A percentile compares a stretch with the other conserved stretches of the same genome.
Conservation (phyloP, 2,113 vertebrate species). For the Lonchura striata region DNA sequence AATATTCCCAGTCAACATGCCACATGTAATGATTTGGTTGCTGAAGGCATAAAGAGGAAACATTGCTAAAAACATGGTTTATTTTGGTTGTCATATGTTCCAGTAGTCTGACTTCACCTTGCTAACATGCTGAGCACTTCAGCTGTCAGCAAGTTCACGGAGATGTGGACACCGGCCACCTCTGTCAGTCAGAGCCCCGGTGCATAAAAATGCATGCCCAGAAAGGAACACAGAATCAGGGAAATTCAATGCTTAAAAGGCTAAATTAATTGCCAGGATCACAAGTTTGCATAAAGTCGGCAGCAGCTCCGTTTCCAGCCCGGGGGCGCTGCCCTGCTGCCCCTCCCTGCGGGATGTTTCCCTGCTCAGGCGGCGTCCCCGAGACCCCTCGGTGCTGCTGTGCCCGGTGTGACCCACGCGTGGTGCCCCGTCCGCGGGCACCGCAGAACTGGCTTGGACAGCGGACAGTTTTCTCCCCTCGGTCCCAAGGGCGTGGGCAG, state of each 20-base stretch:
- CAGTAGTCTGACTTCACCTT: background rate
- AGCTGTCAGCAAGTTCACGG: background rate
- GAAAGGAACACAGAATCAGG: background rate
- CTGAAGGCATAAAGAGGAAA: background rate
- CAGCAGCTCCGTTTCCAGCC: background rate
- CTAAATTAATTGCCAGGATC: background rate
- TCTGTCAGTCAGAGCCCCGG: background rate
- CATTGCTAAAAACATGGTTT: background rate
- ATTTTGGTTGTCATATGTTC: background rate
- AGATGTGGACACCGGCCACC: background rate
- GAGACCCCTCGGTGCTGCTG: background rate
- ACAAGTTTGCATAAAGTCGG: no score
- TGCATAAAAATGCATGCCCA: accelerated
- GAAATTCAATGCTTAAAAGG: background rate
- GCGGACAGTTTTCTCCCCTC: accelerated
- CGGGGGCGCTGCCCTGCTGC: background rate
- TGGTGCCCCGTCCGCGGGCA: background rate
- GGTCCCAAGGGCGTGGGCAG: no score
- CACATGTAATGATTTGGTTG: background rate
- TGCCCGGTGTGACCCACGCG: background rate
- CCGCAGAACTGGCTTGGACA: background rate
- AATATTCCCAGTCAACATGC: background rate
- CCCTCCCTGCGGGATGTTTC: background rate
- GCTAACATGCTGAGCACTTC: accelerated
- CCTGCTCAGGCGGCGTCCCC: no score